A percentile compares a stretch with the other conserved stretches of the same genome.
Conservation (phyloP, 92 coral and sea anemone genomes). For the Virgularia gustaviana region DNA sequence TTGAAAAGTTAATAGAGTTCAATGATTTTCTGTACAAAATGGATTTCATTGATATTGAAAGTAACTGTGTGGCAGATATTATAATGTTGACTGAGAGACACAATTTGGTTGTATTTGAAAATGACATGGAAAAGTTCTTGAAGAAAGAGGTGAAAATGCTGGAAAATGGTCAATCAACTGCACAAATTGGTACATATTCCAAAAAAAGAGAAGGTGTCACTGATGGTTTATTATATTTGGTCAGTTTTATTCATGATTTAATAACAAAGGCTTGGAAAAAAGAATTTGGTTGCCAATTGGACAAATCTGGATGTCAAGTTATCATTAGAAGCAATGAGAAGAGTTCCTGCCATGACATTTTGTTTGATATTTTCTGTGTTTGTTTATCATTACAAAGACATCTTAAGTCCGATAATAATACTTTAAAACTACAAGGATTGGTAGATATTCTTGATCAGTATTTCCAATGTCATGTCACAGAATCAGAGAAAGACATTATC, state of each 20-base stretch:
- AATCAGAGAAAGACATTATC: not conserved
- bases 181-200: not conserved
- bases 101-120: constrained; percentile 21
- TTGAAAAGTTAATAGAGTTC: not conserved
- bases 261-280: not conserved
- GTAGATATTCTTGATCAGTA: not conserved
- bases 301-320: not conserved
- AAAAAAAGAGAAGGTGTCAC: not conserved
- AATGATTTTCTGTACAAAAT: not conserved
- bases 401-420: not conserved
- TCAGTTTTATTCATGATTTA: not conserved
- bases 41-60: too few relatives aligned
- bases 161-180: not conserved
- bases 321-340: not conserved
- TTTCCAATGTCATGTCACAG: constrained; percentile 1
- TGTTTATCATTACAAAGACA: constrained; percentile 13
- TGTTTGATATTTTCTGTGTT: not conserved
- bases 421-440: not conserved
- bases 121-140: not conserved
- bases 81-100: not conserved
- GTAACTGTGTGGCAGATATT: too few relatives aligned
- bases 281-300: constrained; percentile 3
- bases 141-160: not conserved
- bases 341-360: not conserved
- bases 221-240: not conserved